These are phyloP conservation scores for Anarhynchus alexandrinus DNA, from an alignment of 2,113 vertebrate species.

Conservation along the genomic window DNA sequence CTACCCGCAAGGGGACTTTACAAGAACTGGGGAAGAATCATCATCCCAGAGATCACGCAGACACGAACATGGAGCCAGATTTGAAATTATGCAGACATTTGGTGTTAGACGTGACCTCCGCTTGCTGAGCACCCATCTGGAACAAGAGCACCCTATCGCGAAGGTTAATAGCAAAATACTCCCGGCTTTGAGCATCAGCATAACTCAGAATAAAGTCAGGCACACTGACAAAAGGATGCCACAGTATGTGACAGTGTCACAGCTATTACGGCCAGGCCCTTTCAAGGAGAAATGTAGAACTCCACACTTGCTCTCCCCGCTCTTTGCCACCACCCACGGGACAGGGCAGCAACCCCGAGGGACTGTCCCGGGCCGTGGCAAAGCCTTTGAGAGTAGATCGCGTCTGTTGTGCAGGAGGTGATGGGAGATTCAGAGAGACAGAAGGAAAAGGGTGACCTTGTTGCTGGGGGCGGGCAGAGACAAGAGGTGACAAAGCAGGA, in stretches of 20 bases:
- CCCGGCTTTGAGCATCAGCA: not conserved
- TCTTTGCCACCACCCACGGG: not conserved
- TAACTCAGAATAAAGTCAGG: not conserved
- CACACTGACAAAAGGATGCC: not conserved
- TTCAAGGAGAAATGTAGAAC: not conserved
- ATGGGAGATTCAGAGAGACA: not conserved
- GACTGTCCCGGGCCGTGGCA: not conserved
- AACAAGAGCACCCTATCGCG: fast-evolving
- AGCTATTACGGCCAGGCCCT: fast-evolving
- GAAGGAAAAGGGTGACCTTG: not conserved
- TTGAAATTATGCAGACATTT: not conserved
- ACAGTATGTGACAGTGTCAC: fast-evolving
- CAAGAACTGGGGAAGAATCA: not conserved
- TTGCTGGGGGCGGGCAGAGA: not conserved
- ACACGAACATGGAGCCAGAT: fast-evolving
- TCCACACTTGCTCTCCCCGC: not conserved
- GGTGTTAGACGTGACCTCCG: fast-evolving
- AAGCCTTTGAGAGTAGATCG: not conserved
- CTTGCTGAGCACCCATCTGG: not conserved
- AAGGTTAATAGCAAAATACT: not conserved
- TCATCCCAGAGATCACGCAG: not conserved
- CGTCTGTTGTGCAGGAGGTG: not conserved
- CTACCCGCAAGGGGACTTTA: not conserved
- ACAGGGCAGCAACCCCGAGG: not conserved
- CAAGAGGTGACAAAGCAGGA: not conserved